These are phyloP conservation scores for Neolamprologus cancellatus DNA, from an alignment of 2,113 vertebrate genomes.

Conservation along the genomic window DNA sequence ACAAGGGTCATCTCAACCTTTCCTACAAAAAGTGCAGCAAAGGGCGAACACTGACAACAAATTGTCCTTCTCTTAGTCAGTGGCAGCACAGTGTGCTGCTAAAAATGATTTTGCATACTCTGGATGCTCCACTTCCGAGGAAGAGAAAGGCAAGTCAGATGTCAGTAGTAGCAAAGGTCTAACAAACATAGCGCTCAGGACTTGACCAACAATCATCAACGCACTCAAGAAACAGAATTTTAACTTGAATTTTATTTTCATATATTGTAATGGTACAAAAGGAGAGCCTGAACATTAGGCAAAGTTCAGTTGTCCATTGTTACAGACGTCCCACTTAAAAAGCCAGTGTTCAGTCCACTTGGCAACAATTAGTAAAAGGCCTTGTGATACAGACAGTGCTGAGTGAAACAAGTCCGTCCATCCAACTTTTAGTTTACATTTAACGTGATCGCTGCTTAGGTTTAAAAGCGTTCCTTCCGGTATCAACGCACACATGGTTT, in stretches of 20 bases:
- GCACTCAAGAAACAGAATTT: background rate
- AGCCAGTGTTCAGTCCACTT: slow-evolving; percentile 25
- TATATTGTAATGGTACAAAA: slow-evolving; percentile 56
- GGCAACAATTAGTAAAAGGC: slow-evolving; percentile 34
- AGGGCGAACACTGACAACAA: background rate
- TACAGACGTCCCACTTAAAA: slow-evolving; percentile 25
- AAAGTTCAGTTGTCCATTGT: slow-evolving; percentile 7
- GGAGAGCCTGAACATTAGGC: slow-evolving; percentile 25
- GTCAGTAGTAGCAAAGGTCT: background rate
- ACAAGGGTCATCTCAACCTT: background rate
- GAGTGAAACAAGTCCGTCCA: background rate
- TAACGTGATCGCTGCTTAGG: background rate
- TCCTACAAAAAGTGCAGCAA: background rate
- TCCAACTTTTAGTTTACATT: background rate
- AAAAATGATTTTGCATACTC: background rate
- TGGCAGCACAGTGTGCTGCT: background rate
- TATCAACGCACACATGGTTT: background rate
- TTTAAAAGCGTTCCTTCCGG: background rate
- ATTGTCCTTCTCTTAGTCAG: background rate
- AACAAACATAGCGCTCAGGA: background rate
- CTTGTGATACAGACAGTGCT: slow-evolving; percentile 2
- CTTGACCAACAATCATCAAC: background rate
- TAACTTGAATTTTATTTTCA: slow-evolving; percentile 46
- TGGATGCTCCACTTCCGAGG: background rate
- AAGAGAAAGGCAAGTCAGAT: background rate